Evolutionary conservation across 2,888 invertebrate genomes (phyloP), one percentile per base, ranked within the genome.

Genomic region (Archips crataeganus): DNA sequence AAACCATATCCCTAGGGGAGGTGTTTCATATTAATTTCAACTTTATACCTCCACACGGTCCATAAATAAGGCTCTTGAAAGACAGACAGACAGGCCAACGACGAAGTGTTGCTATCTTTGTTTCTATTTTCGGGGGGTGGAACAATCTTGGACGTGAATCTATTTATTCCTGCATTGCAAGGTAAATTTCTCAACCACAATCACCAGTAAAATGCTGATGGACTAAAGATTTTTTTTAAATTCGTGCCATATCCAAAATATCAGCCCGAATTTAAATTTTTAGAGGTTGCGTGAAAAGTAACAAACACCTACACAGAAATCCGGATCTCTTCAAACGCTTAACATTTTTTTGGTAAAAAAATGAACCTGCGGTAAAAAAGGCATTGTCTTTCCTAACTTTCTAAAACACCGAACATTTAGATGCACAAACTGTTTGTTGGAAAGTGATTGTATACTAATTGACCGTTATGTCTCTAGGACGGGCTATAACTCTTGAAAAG

Each of bases 331-430:
- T 54, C 23, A 15, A 47, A 54, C 15, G 15, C 11, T 32, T 0
- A 63, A 5, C 10, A 45, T 10, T 49, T 64, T 65, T 49, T 64
- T n/a, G 47, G 9, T 59, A 3, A 60, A 13, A 65, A 65, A 71
- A 60, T 9, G 23, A 45, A 67, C 54, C 34, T 54, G 42, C 36
- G 39, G 39, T 23, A 45, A 59, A 36, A 39, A 47, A n/a, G 15
- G 15, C 36, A 15, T 59, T 39, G 61, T 61, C 54, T 42, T 68
- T 68, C 57, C 49, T 42, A 49, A 64, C 63, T 73, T 68, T 73
- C 63, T 73, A 68, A 68, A 68, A 59, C 54, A 47, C n/a, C 34
- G 34, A 62, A n/a, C 47, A 49, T 63, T 72, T 68, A 39, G 47
- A 59, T 59, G 57, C 47, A 39, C 6, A 23, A 42, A 39, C 54